Percentiles rank a stretch among this genome's conserved stretches.
These are phyloP conservation scores for Drosophila insularis DNA, from an alignment of 1,140 invertebrate species.

Conservation along the genomic window DNA sequence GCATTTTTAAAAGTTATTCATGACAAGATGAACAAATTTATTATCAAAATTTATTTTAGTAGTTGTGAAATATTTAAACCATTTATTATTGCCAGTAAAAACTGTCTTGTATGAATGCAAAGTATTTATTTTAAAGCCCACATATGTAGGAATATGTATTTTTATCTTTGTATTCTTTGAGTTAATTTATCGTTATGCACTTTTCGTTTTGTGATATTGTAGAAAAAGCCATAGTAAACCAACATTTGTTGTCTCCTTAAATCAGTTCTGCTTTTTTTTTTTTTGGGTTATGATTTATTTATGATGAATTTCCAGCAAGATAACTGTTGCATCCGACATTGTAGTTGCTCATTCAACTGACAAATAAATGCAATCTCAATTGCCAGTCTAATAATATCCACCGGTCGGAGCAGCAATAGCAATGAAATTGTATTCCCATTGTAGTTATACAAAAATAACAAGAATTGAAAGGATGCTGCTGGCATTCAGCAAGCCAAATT, in stretches of 20 bases:
- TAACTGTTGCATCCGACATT: slow-evolving; percentile 46
- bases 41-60: too few species aligned
- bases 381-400: slow-evolving; percentile 20
- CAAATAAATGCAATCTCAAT: slow-evolving; percentile 54
- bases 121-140: too few species aligned
- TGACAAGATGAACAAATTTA: too few species aligned
- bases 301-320: slow-evolving; percentile 22
- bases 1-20: too few species aligned
- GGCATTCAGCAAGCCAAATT: slow-evolving; percentile 40
- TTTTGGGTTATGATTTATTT: slow-evolving; percentile 37
- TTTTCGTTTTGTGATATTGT: not conserved
- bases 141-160: not conserved
- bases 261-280: not conserved
- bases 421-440: slow-evolving; percentile 44
- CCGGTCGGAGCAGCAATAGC: not conserved
- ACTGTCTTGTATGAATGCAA: too few species aligned
- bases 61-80: too few species aligned
- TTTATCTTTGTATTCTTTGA: not conserved
- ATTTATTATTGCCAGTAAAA: too few species aligned
- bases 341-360: slow-evolving; percentile 39
- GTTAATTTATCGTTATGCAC: not conserved
- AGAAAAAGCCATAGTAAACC: not conserved
- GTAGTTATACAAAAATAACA: slow-evolving; percentile 1
- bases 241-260: not conserved
- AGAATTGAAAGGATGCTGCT: slow-evolving; percentile 14